Evolutionary conservation across 1,140 invertebrate genomes (phyloP), one percentile per base, ranked within the genome.

Genomic region (Callitettix versicolor): DNA sequence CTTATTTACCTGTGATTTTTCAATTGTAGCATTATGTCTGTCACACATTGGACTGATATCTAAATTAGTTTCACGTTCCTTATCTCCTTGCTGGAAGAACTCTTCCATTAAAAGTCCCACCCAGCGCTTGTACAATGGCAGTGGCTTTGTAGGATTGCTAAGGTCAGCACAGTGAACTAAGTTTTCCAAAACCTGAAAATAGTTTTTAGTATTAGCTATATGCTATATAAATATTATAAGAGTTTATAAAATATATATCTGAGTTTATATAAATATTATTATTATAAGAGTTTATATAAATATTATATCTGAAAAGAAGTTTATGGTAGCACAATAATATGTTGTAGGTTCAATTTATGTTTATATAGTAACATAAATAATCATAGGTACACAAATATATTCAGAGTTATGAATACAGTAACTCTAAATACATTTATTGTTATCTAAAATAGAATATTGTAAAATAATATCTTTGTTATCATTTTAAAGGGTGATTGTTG

Each of bases 11-110:
- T 96, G 93, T 60, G 93, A 90, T 76, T 98, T 98, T 74, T 98
- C 95, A 67, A 98, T 88, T 6, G 93, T 97, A 6, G 95, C 86
- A 64, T 88, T 95, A 60, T 92, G 85, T 54, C 91, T 77, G 72
- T 98, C 95, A 71, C 95, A 98, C 95, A 98, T 98, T 1, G 95
- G 92, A 67, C 91, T 95, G 56, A 98, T 94, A 61, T 97, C 93
- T 78, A 97, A 82, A 61, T 89, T 87, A 60, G 87, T 85, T 60
- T 95, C 92, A 56, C 89, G 78, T 70, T 97, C 94, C 57, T 85
- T 81, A 67, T 96, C 92, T 34, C 94, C 95, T 74, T 98, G 95
- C 55, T 88, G 80, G 81, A 96, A 98, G 78, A 98, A 98, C 70
- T 98, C 95, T 67, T 95, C 91, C 91, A 97, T 95, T 4, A 98